These are phyloP conservation scores for Maniola hyperantus DNA, from an alignment of 2,888 invertebrate species.

Conservation along the genomic window DNA sequence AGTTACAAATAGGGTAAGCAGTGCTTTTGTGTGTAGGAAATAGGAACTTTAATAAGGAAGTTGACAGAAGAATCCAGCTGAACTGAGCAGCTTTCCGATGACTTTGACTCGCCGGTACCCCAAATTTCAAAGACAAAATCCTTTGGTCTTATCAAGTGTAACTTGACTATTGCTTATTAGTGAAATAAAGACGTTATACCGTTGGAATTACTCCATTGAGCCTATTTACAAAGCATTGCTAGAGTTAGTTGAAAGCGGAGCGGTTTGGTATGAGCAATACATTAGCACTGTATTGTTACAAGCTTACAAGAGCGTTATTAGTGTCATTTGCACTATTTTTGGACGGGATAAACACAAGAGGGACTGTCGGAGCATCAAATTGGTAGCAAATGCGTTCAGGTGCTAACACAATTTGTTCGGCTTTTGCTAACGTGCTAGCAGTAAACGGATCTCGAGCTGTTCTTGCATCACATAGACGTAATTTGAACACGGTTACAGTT, in stretches of 20 bases:
- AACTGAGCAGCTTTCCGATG: no score
- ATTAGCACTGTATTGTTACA: constrained; percentile 72
- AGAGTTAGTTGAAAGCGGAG: constrained; percentile 51
- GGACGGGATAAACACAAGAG: constrained; percentile 78
- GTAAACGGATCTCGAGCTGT: constrained; percentile 54
- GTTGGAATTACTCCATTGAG: constrained; percentile 14
- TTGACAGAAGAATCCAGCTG: no score
- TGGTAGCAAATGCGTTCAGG: constrained; percentile 72
- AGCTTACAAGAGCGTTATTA: constrained; percentile 60
- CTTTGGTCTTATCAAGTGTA: no score
- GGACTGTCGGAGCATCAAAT: constrained; percentile 76
- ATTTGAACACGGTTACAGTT: constrained; percentile 40
- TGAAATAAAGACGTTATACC: constrained; percentile 10
- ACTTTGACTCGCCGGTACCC: no score
- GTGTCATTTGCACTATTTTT: constrained; percentile 81
- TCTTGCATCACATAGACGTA: constrained; percentile 54
- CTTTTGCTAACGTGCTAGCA: constrained; percentile 80
- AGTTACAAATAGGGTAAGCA: no score
- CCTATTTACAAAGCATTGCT: constrained; percentile 17
- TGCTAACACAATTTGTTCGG: constrained; percentile 80
- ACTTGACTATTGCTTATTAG: background rate
- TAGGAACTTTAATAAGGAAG: no score
- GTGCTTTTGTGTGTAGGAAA: no score
- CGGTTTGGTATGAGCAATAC: constrained; percentile 61
- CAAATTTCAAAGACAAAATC: no score